Evolutionary conservation across 2,888 invertebrate genomes (phyloP), one percentile per base, ranked within the genome.

Genomic region (Drosophila rubida): DNA sequence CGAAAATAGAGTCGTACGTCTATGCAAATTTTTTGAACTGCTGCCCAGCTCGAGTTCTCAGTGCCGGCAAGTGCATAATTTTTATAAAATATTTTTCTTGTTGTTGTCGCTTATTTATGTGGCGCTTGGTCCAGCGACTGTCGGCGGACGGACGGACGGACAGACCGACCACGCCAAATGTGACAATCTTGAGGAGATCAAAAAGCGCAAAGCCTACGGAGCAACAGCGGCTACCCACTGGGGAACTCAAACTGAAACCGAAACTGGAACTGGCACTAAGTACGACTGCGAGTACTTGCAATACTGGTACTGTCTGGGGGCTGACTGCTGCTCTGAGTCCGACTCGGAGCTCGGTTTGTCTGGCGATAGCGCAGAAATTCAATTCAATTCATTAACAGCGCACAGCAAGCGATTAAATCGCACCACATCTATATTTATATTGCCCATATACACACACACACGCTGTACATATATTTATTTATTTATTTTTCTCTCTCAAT

Each of bases 361-460:
- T 75, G 78, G 60, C 68, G 69, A 73, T 67, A 62, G 70, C 60
- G 64, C 48, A 71, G 68, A 69, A 75, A 76, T 80, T 69, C 78
- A 83, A 79, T 83, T 79, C 80, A 80, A 84, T 86, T 86, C 84
- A 86, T 84, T 84, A 86, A 76, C 78, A 81, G 76, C 61, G 77
- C 83, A 69, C 74, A 71, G 68, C 78, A 14, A 39, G 54, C 54
- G 84, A 84, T 84, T 83, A 80, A 74, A 84, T 84, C 83, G 80
- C 63, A 51, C 69, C 55, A 62, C 70, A 73, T 73, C 69, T 69
- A 73, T 75, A 72, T 79, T 71, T 77, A 57, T 77, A 72, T 62
- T 76, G 57, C 66, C 19, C 25, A 63, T 53, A 25, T 35, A 53
- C 42, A 46, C 51, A 63, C 63, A 55, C 35, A 51, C 45, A n/a